phyloP scores from a whole-genome alignment of 1,140 invertebrate genomes.

The Drosophila ficusphila region DNA sequence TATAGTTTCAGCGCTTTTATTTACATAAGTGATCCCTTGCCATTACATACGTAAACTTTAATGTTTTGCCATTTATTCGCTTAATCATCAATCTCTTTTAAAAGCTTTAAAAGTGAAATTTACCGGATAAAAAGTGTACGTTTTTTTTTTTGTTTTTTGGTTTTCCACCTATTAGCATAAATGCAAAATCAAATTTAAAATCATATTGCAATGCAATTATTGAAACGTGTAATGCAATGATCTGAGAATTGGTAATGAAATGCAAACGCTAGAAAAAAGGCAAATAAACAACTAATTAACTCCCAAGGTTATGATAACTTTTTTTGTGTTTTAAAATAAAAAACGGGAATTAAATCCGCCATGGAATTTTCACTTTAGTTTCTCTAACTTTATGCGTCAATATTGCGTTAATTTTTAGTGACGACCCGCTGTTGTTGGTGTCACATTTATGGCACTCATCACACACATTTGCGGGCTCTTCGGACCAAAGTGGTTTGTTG shows the following conservation, averaged over 20 bases:
- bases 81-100: background rate
- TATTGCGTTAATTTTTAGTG: conserved; percentile 1
- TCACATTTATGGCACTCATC: conserved; percentile 24
- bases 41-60: background rate
- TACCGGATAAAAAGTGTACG: background rate
- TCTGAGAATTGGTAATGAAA: conserved; percentile 14
- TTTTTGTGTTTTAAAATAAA: background rate
- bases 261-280: conserved; percentile 6
- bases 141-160: background rate
- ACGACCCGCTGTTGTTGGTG: conserved; percentile 18
- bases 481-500: conserved; percentile 36
- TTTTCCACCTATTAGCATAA: background rate
- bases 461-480: conserved; percentile 41
- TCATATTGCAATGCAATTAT: conserved; percentile 9
- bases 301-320: background rate
- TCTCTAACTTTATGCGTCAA: background rate
- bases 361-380: background rate
- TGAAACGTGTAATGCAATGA: conserved; percentile 21
- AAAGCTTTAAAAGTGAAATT: background rate
- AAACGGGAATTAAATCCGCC: background rate
- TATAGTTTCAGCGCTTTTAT: too few species aligned
- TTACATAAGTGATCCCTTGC: background rate
- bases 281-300: background rate
- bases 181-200: conserved; percentile 20
- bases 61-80: background rate